Conservation (phyloP, 37 sponge, comb jelly and placozoan genomes). For the Cladorhizidae sp. region DNA sequence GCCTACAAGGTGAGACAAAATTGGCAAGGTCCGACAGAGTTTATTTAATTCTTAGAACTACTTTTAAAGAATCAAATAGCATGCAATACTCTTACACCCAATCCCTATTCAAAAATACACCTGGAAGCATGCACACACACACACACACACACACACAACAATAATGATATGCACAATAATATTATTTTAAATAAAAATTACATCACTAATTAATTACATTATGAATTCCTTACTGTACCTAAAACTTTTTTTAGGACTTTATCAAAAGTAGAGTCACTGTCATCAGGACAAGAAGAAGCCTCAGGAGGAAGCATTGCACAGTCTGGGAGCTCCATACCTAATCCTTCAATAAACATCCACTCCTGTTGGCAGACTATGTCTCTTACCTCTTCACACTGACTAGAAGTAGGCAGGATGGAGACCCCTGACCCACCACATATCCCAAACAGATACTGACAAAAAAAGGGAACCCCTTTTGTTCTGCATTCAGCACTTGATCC, state of each 20-base stretch:
- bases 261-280: background rate
- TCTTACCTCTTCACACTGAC: conserved; percentile 19
- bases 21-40: too few species aligned
- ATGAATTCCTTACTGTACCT: too few species aligned
- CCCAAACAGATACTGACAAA: conserved; percentile 19
- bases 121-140: too few species aligned
- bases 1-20: too few species aligned
- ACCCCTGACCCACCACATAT: background rate
- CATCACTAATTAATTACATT: too few species aligned
- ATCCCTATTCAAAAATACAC: too few species aligned
- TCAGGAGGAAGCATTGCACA: background rate
- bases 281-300: background rate
- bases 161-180: too few species aligned
- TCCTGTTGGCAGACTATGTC: background rate
- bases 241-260: background rate
- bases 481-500: conserved; percentile 10
- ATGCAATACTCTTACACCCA: too few species aligned
- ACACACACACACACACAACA: too few species aligned
- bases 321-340: background rate
- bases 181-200: too few species aligned
- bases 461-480: conserved; percentile 3
- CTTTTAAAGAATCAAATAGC: too few species aligned
- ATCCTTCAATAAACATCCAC: background rate
- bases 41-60: too few species aligned
- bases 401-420: background rate